These are phyloP conservation scores for Sciurus niger DNA, from an alignment of 2,113 vertebrate species.

Conservation along the genomic window DNA sequence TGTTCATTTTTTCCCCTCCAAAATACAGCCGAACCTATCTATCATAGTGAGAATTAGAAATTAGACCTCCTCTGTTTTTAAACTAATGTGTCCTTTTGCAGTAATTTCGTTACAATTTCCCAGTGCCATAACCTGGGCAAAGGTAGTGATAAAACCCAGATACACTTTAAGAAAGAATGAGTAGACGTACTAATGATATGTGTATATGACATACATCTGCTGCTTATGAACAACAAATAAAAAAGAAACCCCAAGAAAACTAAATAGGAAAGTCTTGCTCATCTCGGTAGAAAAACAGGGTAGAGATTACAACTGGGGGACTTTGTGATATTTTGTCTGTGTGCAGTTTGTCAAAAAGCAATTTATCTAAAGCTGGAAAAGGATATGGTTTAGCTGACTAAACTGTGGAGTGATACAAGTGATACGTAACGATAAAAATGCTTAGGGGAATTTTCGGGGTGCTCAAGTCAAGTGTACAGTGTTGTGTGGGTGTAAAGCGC, in stretches of 20 bases:
- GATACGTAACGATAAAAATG: constrained; percentile 87
- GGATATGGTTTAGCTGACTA: constrained; percentile 91
- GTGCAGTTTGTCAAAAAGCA: constrained; percentile 88
- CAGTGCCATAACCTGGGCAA: background rate
- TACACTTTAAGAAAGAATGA: constrained; percentile 36
- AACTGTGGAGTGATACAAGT: constrained; percentile 88
- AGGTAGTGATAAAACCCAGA: constrained; percentile 62
- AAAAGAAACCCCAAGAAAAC: constrained; percentile 75
- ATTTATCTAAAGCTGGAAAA: constrained; percentile 89
- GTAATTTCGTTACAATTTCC: constrained; percentile 30
- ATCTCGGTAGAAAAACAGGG: constrained; percentile 89
- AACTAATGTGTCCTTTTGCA: background rate
- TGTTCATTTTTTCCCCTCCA: background rate
- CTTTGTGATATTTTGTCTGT: constrained; percentile 84
- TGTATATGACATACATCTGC: constrained; percentile 77
- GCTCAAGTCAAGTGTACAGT: constrained; percentile 76
- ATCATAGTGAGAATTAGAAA: background rate
- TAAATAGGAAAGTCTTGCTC: constrained; percentile 91
- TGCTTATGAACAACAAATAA: constrained; percentile 74
- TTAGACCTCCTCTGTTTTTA: background rate
- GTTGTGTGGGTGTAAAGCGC: constrained; percentile 87
- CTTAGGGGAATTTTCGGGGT: constrained; percentile 90
- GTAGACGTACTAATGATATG: constrained; percentile 76
- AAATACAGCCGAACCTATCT: background rate
- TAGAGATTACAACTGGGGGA: constrained; percentile 86